A percentile compares a stretch with the other conserved stretches of the same genome.
phyloP scores from a whole-genome alignment of 2,888 invertebrate genomes.

The Epiblema foenella region DNA sequence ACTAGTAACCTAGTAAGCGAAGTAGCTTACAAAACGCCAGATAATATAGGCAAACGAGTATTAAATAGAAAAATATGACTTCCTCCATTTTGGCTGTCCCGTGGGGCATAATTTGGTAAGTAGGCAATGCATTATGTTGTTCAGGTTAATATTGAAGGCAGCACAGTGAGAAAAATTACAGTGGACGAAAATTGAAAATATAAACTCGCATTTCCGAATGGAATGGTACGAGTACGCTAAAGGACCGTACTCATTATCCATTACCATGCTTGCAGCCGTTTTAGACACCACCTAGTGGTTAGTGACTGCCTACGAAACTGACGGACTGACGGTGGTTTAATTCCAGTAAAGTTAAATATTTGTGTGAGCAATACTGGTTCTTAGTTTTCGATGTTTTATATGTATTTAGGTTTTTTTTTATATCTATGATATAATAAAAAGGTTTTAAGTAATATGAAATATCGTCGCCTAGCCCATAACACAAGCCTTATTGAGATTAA shows the following conservation, averaged over 20 bases:
- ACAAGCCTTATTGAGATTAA: too few relatives aligned
- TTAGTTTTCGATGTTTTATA: too few relatives aligned
- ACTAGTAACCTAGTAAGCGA: constrained; percentile 26
- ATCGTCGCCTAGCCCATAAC: too few relatives aligned
- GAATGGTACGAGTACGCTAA: neutral
- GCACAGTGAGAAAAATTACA: constrained; percentile 24
- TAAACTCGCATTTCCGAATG: neutral
- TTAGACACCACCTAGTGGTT: neutral
- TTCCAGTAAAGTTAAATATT: too few relatives aligned
- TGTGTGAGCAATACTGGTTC: too few relatives aligned
- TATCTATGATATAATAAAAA: too few relatives aligned
- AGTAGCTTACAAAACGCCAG: constrained; percentile 29
- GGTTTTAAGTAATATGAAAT: too few relatives aligned
- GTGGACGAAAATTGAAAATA: constrained; percentile 1
- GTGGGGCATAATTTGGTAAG: constrained; percentile 48
- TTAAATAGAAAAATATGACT: constrained; percentile 48
- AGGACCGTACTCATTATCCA: too few relatives aligned
- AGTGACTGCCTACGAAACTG: too few relatives aligned
- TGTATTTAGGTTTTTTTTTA: too few relatives aligned
- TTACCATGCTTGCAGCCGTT: too few relatives aligned
- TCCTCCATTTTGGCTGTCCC: constrained; percentile 47
- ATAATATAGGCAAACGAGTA: constrained; percentile 43
- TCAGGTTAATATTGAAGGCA: constrained; percentile 72
- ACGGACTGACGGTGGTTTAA: too few relatives aligned
- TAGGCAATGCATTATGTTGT: constrained; percentile 63